Percentiles rank a stretch among this genome's conserved stretches.
Evolutionary conservation across 2,797 vertebrate genomes (phyloP).

Genomic region (Anguilla megastoma): DNA sequence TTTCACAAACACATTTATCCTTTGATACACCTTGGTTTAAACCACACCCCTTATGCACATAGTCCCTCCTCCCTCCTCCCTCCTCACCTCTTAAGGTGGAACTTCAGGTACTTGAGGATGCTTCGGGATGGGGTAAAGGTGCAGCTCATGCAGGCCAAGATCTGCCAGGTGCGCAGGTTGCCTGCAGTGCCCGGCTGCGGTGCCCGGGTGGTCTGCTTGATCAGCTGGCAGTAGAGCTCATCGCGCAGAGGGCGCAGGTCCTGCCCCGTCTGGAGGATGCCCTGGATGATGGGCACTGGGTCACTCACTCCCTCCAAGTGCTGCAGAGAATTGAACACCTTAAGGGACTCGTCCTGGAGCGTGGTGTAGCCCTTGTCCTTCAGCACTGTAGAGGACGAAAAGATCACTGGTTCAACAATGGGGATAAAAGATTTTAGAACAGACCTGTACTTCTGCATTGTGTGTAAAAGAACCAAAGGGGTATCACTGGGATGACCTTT

Average conservation of each 20-base stretch:
- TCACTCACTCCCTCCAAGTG: slow-evolving; percentile 86
- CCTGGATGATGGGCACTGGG: slow-evolving; percentile 87
- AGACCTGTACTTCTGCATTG: not conserved
- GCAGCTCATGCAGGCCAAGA: slow-evolving; percentile 90
- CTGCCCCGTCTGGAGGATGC: slow-evolving; percentile 87
- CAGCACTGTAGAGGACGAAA: slow-evolving; percentile 63
- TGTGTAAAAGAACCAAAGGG: not conserved
- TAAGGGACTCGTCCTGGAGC: slow-evolving; percentile 91
- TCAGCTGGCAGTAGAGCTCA: slow-evolving; percentile 93
- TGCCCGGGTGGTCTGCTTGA: slow-evolving; percentile 91
- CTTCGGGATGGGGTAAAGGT: slow-evolving; percentile 85
- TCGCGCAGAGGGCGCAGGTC: slow-evolving; percentile 88
- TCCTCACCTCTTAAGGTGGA: slow-evolving; percentile 90
- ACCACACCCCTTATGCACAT: not conserved
- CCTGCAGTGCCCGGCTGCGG: slow-evolving; percentile 76
- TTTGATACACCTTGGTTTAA: not conserved
- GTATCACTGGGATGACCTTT: not conserved
- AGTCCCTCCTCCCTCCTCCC: not conserved
- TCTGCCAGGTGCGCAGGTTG: slow-evolving; percentile 88
- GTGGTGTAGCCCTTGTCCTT: slow-evolving; percentile 86
- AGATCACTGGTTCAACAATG: not conserved
- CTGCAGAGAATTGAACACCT: slow-evolving; percentile 90
- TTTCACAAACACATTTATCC: not conserved
- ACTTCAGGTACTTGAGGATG: slow-evolving; percentile 90
- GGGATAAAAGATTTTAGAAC: not conserved